phyloP scores from a whole-genome alignment of 2,888 invertebrate genomes.

The Pedicia rivosa region DNA sequence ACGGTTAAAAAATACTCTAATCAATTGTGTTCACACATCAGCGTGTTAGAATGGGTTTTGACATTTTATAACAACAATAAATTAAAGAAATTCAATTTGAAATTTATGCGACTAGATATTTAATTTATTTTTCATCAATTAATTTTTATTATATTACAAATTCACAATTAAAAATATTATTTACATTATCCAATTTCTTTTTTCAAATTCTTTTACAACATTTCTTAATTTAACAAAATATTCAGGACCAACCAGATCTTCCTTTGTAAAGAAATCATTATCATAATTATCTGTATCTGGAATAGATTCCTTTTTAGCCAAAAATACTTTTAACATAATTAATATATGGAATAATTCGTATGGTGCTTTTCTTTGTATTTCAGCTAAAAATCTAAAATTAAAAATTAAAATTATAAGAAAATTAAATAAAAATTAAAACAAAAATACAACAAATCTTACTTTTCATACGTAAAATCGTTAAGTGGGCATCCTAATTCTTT shows the following conservation, averaged over 20 bases:
- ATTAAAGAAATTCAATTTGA: too few species aligned
- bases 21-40: too few species aligned
- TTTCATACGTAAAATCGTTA: slow-evolving; percentile 27
- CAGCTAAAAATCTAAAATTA: slow-evolving; percentile 23
- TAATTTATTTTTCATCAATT: too few species aligned
- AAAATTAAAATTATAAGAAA: slow-evolving; percentile 5
- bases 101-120: too few species aligned
- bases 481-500: slow-evolving; percentile 26
- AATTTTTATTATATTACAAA: too few species aligned
- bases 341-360: slow-evolving; percentile 32
- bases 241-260: slow-evolving; percentile 23
- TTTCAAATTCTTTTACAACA: slow-evolving; percentile 22
- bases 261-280: slow-evolving; percentile 24
- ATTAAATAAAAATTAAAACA: background rate
- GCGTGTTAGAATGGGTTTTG: too few species aligned
- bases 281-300: slow-evolving; percentile 31
- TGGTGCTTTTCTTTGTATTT: slow-evolving; percentile 29
- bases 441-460: slow-evolving; percentile 18
- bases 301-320: slow-evolving; percentile 32
- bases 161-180: background rate
- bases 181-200: slow-evolving; percentile 23
- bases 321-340: slow-evolving; percentile 34
- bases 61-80: too few species aligned
- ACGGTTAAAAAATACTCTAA: too few species aligned
- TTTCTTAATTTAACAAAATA: slow-evolving; percentile 24